These are phyloP conservation scores for Burhinus bistriatus DNA, from an alignment of 2,113 vertebrate species.

Conservation along the genomic window DNA sequence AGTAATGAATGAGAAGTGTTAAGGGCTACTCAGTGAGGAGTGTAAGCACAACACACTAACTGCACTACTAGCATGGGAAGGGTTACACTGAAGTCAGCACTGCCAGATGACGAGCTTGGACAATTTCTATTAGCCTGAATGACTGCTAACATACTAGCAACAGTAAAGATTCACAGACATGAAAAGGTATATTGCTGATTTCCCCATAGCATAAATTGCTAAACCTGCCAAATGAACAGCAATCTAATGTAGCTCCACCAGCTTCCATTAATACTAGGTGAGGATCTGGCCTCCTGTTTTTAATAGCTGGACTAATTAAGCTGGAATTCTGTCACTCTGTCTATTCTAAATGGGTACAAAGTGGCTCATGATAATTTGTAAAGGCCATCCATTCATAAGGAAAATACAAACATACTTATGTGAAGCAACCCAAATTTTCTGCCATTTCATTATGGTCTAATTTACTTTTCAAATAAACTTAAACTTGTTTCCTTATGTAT, in stretches of 20 bases:
- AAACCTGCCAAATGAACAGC: neutral
- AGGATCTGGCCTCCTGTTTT: neutral
- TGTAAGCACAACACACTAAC: neutral
- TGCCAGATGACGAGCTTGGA: neutral
- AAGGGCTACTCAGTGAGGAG: neutral
- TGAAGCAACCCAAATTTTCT: neutral
- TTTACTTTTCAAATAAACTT: neutral
- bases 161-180: neutral
- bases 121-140: neutral
- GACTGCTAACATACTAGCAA: neutral
- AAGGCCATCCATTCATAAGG: neutral
- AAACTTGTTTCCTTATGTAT: neutral
- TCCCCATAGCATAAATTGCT: neutral
- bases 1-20: neutral
- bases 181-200: neutral
- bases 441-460: neutral
- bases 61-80: neutral
- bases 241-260: neutral
- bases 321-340: neutral
- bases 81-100: neutral
- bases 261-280: neutral
- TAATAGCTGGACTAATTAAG: neutral
- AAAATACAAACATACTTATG: neutral
- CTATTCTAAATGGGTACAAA: neutral
- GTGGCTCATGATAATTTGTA: neutral